Percentiles rank a stretch among this genome's conserved stretches.
phyloP scores from a whole-genome alignment of 2,113 vertebrate genomes.

The Mixornis gularis region DNA sequence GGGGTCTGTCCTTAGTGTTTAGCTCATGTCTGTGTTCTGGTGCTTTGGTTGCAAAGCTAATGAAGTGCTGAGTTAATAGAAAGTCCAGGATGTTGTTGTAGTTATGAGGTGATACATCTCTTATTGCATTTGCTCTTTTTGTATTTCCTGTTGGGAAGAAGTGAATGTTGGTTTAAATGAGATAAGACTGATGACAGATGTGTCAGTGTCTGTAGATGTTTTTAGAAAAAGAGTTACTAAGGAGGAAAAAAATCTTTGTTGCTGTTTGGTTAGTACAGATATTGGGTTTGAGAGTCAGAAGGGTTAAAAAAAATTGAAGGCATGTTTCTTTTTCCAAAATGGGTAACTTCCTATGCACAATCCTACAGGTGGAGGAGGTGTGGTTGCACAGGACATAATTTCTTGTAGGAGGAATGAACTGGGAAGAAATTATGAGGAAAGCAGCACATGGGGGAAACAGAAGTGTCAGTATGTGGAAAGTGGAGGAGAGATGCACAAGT shows the following conservation, averaged over 20 bases:
- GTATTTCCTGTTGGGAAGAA: background rate
- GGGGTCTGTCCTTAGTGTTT: background rate
- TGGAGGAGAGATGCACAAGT: background rate
- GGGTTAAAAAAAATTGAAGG: background rate
- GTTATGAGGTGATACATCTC: background rate
- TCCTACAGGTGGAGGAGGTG: background rate
- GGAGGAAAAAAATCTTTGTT: background rate
- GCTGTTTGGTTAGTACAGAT: background rate
- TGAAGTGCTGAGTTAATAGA: background rate
- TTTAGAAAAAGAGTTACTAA: fast-evolving
- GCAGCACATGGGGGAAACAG: background rate
- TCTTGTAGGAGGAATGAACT: background rate
- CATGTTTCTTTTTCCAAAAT: background rate
- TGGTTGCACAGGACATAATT: background rate
- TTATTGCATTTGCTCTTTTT: background rate
- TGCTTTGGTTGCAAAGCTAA: background rate
- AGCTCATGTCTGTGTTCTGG: background rate
- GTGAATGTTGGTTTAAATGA: background rate
- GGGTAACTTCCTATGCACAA: background rate
- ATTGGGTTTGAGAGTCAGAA: background rate
- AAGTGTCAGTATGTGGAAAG: background rate
- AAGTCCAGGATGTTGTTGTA: background rate
- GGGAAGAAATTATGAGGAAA: background rate
- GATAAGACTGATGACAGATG: background rate
- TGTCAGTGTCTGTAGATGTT: background rate